Percentiles rank a stretch among this genome's conserved stretches.
Evolutionary conservation across 1,140 invertebrate species (phyloP).

Genomic region (Drosophila bipectinata): DNA sequence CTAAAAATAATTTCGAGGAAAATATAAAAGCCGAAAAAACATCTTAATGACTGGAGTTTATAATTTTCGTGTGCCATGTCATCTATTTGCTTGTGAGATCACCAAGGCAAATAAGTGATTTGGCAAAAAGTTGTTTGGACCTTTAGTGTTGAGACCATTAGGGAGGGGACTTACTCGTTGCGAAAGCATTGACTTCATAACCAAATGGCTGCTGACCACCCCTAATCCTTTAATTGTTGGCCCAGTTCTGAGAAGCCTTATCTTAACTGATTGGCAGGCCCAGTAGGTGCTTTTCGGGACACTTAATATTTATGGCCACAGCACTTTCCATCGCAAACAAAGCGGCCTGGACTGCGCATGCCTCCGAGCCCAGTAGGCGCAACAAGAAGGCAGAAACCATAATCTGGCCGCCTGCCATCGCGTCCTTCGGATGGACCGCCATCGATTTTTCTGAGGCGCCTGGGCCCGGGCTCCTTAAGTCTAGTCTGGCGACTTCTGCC

Average conservation of each 20-base stretch:
- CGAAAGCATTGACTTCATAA: too few relatives aligned
- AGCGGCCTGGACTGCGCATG: constrained; percentile 24
- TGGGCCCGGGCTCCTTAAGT: background rate
- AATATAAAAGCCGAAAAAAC: constrained; percentile 26
- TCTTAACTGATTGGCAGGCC: constrained; percentile 35
- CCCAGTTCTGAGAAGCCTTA: constrained; percentile 2
- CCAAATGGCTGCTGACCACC: background rate
- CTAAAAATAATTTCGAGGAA: constrained; percentile 36
- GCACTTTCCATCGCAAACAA: constrained; percentile 35
- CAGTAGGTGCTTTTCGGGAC: constrained; percentile 4
- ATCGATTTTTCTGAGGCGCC: constrained; percentile 37
- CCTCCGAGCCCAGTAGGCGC: constrained; percentile 18
- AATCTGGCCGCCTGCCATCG: constrained; percentile 17
- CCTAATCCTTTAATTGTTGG: constrained; percentile 1
- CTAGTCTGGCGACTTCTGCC: background rate
- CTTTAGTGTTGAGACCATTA: background rate
- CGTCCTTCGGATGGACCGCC: constrained; percentile 38
- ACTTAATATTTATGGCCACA: constrained; percentile 34
- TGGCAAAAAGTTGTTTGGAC: constrained; percentile 10
- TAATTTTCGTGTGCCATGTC: constrained; percentile 34
- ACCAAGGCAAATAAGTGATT: constrained; percentile 26
- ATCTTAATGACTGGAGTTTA: constrained; percentile 33
- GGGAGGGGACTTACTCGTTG: background rate
- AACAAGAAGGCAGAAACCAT: constrained; percentile 40
- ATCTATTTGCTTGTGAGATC: constrained; percentile 46